These are phyloP conservation scores for Trogon melanurus DNA, from an alignment of 2,113 vertebrate species.

Conservation along the genomic window DNA sequence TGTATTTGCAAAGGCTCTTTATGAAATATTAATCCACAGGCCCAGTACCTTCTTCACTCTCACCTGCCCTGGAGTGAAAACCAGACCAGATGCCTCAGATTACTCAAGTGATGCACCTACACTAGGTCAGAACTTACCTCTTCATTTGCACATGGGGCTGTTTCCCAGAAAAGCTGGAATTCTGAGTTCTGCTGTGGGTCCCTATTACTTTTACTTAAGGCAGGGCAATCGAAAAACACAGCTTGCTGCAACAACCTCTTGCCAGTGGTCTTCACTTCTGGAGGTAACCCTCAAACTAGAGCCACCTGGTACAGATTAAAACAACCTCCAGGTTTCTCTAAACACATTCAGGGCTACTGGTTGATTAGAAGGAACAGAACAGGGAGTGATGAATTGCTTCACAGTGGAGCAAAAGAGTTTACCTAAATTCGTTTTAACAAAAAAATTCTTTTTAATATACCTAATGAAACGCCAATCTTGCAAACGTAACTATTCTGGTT, in stretches of 20 bases:
- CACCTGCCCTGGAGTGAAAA: neutral
- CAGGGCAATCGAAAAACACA: neutral
- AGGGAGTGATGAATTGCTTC: neutral
- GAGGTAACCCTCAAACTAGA: neutral
- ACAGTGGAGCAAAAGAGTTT: neutral
- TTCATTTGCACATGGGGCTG: fast-evolving
- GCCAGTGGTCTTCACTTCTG: neutral
- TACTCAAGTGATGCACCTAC: fast-evolving
- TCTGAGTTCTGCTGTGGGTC: neutral
- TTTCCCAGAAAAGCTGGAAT: neutral
- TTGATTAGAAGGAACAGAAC: neutral
- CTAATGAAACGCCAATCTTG: neutral
- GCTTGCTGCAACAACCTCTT: neutral
- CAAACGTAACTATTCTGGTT: fast-evolving
- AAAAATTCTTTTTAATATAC: neutral
- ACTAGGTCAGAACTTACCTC: neutral
- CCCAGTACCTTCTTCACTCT: neutral
- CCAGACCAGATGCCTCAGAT: neutral
- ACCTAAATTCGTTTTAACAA: neutral
- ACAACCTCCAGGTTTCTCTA: neutral
- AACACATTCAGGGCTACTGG: neutral
- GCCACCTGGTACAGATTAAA: no score
- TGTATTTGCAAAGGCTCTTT: neutral
- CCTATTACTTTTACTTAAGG: neutral
- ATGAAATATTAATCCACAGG: neutral